phyloP scores from a whole-genome alignment of 2,113 vertebrate genomes.

The Actinemys pallida region DNA sequence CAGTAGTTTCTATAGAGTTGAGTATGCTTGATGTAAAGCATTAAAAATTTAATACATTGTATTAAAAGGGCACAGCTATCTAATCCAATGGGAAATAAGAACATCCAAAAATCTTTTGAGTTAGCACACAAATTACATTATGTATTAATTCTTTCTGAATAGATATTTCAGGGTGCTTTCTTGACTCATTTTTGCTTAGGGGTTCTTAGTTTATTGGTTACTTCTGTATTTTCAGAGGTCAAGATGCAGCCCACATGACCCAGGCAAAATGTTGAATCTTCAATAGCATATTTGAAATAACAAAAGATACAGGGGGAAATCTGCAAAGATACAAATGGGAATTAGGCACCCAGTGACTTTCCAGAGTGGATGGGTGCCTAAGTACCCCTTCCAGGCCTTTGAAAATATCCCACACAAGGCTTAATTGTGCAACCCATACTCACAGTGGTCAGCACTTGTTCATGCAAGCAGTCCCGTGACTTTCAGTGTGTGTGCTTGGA shows the following conservation, averaged over 20 bases:
- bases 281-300: background rate
- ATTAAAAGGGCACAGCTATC: background rate
- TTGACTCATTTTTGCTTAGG: background rate
- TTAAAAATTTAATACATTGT: background rate
- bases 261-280: background rate
- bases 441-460: background rate
- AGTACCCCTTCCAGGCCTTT: background rate
- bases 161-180: background rate
- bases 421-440: background rate
- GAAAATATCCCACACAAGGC: background rate
- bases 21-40: background rate
- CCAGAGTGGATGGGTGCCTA: background rate
- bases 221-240: background rate
- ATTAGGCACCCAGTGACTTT: background rate
- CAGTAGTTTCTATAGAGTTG: background rate
- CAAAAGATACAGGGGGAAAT: background rate
- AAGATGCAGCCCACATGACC: background rate
- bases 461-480: background rate
- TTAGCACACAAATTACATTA: background rate
- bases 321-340: background rate
- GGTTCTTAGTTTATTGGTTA: background rate
- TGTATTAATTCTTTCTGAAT: background rate
- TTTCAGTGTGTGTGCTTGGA: background rate
- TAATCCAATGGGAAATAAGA: background rate
- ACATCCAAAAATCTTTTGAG: background rate